Evolutionary conservation across 2,113 vertebrate species (phyloP).

Genomic region (Phodopus roborovskii): DNA sequence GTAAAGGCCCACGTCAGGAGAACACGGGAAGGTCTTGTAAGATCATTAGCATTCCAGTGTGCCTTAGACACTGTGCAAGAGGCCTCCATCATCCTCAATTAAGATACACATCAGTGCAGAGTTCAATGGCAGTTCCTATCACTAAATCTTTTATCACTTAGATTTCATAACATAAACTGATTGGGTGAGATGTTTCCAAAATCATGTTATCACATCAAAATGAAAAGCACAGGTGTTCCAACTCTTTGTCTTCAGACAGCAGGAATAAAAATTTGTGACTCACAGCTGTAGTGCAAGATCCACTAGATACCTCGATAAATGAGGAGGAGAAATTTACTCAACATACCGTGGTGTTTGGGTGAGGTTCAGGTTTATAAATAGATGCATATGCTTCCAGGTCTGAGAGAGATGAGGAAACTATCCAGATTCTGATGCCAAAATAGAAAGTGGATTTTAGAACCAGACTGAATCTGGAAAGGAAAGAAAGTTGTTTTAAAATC

Average conservation of each 20-base stretch:
- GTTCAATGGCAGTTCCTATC: background rate
- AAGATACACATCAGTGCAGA: rapidly evolving
- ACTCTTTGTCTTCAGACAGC: conserved; percentile 7
- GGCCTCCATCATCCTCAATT: background rate
- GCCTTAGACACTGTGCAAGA: background rate
- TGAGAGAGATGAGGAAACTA: background rate
- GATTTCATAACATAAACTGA: background rate
- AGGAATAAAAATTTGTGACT: background rate
- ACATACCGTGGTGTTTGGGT: background rate
- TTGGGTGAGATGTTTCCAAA: background rate
- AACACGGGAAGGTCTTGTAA: background rate
- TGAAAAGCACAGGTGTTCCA: conserved; percentile 20
- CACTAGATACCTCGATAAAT: conserved; percentile 3
- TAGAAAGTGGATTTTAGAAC: background rate
- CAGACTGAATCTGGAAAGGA: background rate
- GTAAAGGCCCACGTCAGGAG: background rate
- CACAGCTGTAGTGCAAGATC: background rate
- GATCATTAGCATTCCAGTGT: no score
- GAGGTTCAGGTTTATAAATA: conserved; percentile 47
- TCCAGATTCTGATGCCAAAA: background rate
- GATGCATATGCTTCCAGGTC: background rate
- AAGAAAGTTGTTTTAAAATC: background rate
- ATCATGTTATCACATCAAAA: background rate
- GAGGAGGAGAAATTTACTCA: conserved; percentile 10
- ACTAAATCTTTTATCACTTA: background rate